Base-by-base conservation (phyloP, 2,888 invertebrate species). In the Drosophila subsilvestris region DNA sequence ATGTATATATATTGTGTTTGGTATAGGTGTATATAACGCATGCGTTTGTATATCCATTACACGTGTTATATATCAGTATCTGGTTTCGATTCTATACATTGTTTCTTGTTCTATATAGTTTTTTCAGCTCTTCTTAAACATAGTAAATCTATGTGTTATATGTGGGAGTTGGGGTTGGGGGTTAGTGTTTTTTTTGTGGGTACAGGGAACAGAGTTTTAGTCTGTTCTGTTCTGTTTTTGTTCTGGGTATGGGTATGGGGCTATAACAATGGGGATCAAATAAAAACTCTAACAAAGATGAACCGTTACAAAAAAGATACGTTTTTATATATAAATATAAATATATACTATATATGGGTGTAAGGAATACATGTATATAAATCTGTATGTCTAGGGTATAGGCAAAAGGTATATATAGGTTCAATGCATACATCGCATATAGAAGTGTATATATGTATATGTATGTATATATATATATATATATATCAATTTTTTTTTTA, bases 291-390 rank as follows among this genome's bases (percentile, higher is more conserved):
- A 63, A 63, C 62, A 42, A 20, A 32, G 62, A 63, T 63, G 63
- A 63, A 50, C 22, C 22, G 22, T 22, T 22, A 32, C 50, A 51
- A 58, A 67, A 67, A 55, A 32, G 44, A 49, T 62, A 60, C 59
- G 44, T 47, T 29, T 56, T 37, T 53, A 32, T 61, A 12, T 48
- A 14, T 54, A 32, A 37, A 48, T 62, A 47, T 53, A 32, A 10
- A 3, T 29, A 29, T 12, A 57, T 57, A 12, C 57, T 45, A 60
- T 63, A 69, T 61, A 53, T 65, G 58, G 67, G 47, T 45, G 49
- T 72, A 78, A 80, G 80, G 84, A 72, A 83, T 80, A 81, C 76
- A 84, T 87, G 72, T 87, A 87, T 81, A 83, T 83, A 70, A 74
- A 80, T 73, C 56, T 72, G 57, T 71, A 63, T 72, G 51, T 71